phyloP scores from a whole-genome alignment of 2,888 invertebrate species.

The Ceramica pisi region DNA sequence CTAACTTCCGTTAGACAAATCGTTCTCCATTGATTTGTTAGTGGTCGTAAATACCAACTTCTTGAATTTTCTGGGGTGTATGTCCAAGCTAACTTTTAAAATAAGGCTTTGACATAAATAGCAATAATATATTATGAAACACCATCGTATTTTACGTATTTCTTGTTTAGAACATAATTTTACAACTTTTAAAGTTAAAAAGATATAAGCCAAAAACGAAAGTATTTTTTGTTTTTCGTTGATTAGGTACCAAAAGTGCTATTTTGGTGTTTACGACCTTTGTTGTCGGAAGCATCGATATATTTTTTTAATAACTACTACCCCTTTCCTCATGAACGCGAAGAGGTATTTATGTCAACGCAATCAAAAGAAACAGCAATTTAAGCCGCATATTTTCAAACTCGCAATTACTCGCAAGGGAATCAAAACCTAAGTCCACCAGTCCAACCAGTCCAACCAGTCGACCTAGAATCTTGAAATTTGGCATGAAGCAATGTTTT shows the following conservation, averaged over 20 bases:
- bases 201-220: conserved; percentile 27
- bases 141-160: conserved; percentile 2
- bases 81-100: conserved; percentile 23
- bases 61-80: neutral
- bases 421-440: no score
- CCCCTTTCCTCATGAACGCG: no score
- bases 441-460: no score
- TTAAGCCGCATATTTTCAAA: no score
- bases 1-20: conserved; percentile 17
- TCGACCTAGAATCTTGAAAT: no score
- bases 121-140: conserved; percentile 22
- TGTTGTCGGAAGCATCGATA: conserved; percentile 16
- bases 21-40: conserved; percentile 18
- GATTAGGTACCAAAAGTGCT: conserved; percentile 17
- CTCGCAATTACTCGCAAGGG: no score
- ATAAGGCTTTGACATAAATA: conserved; percentile 25
- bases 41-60: conserved; percentile 10
- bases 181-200: conserved; percentile 23
- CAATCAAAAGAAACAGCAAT: no score
- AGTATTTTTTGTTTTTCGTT: conserved; percentile 21
- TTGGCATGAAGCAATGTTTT: no score
- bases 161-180: neutral
- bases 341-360: no score
- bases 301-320: no score
- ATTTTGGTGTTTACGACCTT: conserved; percentile 22